Evolutionary conservation across 2,888 invertebrate genomes (phyloP), one percentile per base, ranked within the genome.

Genomic region (Watsonalla cultraria): DNA sequence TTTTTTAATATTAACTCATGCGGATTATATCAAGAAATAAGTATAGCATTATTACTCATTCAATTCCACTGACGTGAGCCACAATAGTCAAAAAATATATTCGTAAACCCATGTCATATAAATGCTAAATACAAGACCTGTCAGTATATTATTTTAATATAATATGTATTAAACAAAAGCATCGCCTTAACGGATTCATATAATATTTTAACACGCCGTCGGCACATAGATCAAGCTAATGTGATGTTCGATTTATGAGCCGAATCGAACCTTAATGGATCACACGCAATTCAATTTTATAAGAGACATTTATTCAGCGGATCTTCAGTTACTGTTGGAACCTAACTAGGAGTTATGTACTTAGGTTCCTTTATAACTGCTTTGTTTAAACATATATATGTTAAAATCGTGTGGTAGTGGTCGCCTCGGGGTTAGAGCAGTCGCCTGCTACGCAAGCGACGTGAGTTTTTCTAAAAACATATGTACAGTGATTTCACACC

Each of bases 211-310:
- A 67, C 70, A 68, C 68, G 70, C 62, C 76, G 73, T 79, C 79
- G 71, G 74, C 78, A 76, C 76, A 84, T 87, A 77, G 81, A 86
- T 88, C 87, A 86, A 74, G 74, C 74, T 86, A 86, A 86, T 81
- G 77, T 73, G 83, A 79, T 74, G 67, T 68, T 61, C 70, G 78
- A 88, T 87, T 87, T 87, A 88, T 76, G 72, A 68, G 65, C 58
- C 64, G 70, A 70, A 78, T 80, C 77, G 76, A 75, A 72, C 65
- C 66, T 73, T 80, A 86, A 81, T 84, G 78, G 78, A 78, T 66
- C 69, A 65, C 65, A 58, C 61, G 60, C 64, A 72, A 74, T 73
- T 72, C 71, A 67, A 70, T 72, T 80, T 78, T 74, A 77, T 79
- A 66, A 62, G 54, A 59, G 63, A 58, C 60, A 54, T 42, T 42